These are phyloP conservation scores for Elgaria multicarinata DNA, from an alignment of 2,113 vertebrate species.

Conservation along the genomic window DNA sequence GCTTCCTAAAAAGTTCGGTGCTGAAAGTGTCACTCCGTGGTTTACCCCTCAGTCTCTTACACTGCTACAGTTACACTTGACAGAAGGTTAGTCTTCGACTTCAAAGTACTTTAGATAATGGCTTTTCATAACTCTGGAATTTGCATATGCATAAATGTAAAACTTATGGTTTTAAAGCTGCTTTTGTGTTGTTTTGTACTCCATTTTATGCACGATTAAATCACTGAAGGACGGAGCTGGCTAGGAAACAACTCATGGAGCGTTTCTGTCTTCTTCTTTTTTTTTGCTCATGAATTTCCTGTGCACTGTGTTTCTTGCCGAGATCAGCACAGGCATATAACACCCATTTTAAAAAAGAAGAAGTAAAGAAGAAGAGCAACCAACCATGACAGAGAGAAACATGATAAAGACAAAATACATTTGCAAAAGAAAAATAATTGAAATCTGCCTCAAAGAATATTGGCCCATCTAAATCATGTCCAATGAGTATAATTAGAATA, in stretches of 20 bases:
- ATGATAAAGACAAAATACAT: constrained; percentile 54
- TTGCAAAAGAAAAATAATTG: constrained; percentile 63
- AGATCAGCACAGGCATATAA: constrained; percentile 46
- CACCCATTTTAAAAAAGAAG: constrained; percentile 4
- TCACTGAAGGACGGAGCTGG: constrained; percentile 44
- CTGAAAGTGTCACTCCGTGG: not conserved
- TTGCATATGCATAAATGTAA: constrained; percentile 11
- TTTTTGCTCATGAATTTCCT: constrained; percentile 44
- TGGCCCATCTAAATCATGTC: constrained; percentile 59
- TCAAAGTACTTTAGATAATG: constrained; percentile 14
- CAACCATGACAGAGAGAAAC: constrained; percentile 60
- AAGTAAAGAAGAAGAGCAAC: constrained; percentile 36
- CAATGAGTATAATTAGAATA: constrained; percentile 59
- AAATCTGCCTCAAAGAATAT: constrained; percentile 47
- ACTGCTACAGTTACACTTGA: not conserved
- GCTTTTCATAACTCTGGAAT: constrained; percentile 13
- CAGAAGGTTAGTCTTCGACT: not conserved
- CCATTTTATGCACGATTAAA: constrained; percentile 48
- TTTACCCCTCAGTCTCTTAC: not conserved
- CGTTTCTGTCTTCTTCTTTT: constrained; percentile 9
- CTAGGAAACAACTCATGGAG: constrained; percentile 44
- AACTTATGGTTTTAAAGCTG: constrained; percentile 50
- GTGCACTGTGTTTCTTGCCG: constrained; percentile 29
- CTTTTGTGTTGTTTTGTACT: constrained; percentile 46
- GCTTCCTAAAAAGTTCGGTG: not conserved